Percentiles rank a stretch among this genome's conserved stretches.
These are phyloP conservation scores for Pocota personata DNA, from an alignment of 2,888 invertebrate species.

Conservation along the genomic window DNA sequence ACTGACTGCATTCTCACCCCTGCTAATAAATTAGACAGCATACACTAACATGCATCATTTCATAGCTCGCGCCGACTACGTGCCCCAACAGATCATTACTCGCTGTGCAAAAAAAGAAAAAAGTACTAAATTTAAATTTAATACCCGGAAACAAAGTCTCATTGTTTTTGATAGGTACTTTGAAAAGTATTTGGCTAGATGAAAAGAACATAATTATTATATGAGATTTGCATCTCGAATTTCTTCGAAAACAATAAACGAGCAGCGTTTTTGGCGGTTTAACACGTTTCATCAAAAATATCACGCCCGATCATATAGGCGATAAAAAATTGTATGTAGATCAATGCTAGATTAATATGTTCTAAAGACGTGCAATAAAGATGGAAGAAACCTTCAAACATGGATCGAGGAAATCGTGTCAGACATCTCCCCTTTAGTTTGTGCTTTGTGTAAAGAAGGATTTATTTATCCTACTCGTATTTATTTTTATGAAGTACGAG, in stretches of 20 bases:
- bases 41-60: slow-evolving; percentile 51
- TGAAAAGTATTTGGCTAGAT: slow-evolving; percentile 12
- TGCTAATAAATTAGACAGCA: slow-evolving; percentile 32
- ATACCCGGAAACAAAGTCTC: slow-evolving; percentile 60
- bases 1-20: slow-evolving; percentile 32
- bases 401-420: neutral
- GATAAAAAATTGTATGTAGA: neutral
- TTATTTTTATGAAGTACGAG: no score
- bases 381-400: slow-evolving; percentile 8
- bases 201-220: slow-evolving; percentile 22
- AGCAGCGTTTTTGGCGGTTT: slow-evolving; percentile 4
- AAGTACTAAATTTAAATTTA: slow-evolving; percentile 53
- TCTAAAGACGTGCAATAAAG: neutral
- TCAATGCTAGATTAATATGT: slow-evolving; percentile 36
- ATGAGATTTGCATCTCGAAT: slow-evolving; percentile 40
- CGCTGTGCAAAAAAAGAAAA: neutral
- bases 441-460: no score
- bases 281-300: slow-evolving; percentile 47
- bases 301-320: slow-evolving; percentile 14
- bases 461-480: no score
- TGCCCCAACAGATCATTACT: slow-evolving; percentile 54
- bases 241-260: neutral
- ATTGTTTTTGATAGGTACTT: slow-evolving; percentile 30
- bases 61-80: slow-evolving; percentile 54
- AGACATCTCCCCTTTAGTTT: neutral